These are phyloP conservation scores for Cataglyphis altisquamis DNA, from an alignment of 2,888 invertebrate genomes.

Conservation along the genomic window DNA sequence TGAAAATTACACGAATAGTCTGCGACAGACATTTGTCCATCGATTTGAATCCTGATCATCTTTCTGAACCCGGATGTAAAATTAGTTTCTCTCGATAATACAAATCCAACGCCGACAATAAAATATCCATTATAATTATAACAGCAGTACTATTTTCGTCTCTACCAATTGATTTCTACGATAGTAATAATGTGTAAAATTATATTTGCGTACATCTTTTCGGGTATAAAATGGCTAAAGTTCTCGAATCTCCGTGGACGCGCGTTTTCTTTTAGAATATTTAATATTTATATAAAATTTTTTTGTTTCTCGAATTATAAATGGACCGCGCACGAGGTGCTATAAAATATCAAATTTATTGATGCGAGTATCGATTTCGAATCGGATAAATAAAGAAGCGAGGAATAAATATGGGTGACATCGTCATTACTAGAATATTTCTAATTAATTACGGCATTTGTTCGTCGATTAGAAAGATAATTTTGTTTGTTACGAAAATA, in stretches of 20 bases:
- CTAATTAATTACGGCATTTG: not conserved
- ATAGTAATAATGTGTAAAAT: constrained; percentile 27
- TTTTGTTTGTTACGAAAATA: constrained; percentile 29
- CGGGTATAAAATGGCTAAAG: constrained; percentile 15
- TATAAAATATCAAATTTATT: constrained; percentile 19
- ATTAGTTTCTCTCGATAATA: constrained; percentile 33
- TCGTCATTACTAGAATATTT: constrained; percentile 15
- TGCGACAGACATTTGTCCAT: constrained; percentile 4
- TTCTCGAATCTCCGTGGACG: not conserved
- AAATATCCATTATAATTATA: constrained; percentile 19
- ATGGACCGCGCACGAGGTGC: constrained; percentile 8
- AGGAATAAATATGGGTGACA: constrained; percentile 34
- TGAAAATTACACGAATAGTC: constrained; percentile 27
- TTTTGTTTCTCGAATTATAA: constrained; percentile 31
- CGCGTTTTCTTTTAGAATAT: not conserved
- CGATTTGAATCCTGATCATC: constrained; percentile 23
- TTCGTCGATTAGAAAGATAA: not conserved
- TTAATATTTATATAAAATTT: constrained; percentile 29
- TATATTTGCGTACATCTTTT: constrained; percentile 29
- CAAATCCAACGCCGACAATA: constrained; percentile 23
- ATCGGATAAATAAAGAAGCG: constrained; percentile 46
- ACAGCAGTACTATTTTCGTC: constrained; percentile 17
- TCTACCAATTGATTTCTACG: constrained; percentile 21
- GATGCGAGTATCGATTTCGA: constrained; percentile 37
- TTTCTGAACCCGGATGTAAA: constrained; percentile 16